These are phyloP conservation scores for Xiphias gladius DNA, from an alignment of 2,113 vertebrate species.

Conservation along the genomic window DNA sequence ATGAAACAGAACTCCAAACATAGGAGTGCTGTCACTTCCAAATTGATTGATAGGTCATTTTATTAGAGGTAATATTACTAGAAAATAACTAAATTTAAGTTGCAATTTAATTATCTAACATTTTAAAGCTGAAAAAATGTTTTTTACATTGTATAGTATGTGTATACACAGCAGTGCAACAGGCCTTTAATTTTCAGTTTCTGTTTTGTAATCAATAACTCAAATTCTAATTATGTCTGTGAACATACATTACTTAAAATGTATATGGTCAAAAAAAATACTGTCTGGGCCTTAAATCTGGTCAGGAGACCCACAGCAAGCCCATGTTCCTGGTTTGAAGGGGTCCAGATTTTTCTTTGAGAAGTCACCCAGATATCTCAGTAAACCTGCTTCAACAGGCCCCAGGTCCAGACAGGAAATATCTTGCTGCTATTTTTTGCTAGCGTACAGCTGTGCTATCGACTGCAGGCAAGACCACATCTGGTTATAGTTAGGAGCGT, in stretches of 20 bases:
- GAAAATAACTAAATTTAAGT: not conserved
- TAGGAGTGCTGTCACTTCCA: not conserved
- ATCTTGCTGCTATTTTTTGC: not conserved
- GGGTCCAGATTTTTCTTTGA: not conserved
- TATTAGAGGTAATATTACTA: not conserved
- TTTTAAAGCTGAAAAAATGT: too few species aligned
- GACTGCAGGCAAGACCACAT: slow-evolving; percentile 59
- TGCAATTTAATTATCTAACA: not conserved
- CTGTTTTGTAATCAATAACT: not conserved
- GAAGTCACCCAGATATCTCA: not conserved
- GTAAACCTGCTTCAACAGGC: slow-evolving; percentile 16
- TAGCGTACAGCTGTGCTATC: not conserved
- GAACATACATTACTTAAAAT: too few species aligned
- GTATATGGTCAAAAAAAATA: not conserved
- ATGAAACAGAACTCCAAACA: not conserved
- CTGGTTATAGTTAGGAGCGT: slow-evolving; percentile 72
- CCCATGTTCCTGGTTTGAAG: not conserved
- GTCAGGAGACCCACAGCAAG: not conserved
- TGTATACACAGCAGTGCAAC: not conserved
- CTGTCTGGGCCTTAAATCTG: not conserved
- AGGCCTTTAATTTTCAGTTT: not conserved
- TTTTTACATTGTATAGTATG: too few species aligned
- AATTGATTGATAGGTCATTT: not conserved
- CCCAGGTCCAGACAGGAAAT: slow-evolving; percentile 1
- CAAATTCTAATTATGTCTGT: not conserved